phyloP scores from a whole-genome alignment of 1,140 invertebrate genomes.

The Leptonema lineaticorne region DNA sequence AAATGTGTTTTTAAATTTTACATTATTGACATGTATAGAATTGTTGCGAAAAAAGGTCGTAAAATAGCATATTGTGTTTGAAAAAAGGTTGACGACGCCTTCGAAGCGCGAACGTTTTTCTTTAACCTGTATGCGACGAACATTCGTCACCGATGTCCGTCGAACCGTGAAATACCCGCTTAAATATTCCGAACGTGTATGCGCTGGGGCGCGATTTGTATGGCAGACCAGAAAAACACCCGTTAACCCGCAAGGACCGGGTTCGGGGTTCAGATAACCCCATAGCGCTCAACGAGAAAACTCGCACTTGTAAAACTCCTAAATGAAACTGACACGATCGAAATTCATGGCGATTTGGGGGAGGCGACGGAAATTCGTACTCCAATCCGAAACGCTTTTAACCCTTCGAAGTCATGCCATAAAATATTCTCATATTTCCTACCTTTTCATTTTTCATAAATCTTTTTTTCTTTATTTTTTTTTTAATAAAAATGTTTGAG shows the following conservation, averaged over 20 bases:
- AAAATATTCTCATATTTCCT: too few species aligned
- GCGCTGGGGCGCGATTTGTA: constrained; percentile 24
- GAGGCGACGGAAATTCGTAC: not conserved
- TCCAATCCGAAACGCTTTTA: not conserved
- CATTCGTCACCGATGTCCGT: constrained; percentile 40
- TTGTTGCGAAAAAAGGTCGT: too few species aligned
- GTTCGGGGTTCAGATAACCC: not conserved
- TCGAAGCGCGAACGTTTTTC: too few species aligned
- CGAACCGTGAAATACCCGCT: constrained; percentile 39
- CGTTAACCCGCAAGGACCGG: not conserved
- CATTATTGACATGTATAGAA: too few species aligned
- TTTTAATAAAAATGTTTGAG: too few species aligned
- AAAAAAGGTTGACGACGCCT: too few species aligned
- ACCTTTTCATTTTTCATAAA: too few species aligned
- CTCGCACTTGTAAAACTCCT: not conserved
- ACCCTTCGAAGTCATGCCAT: not conserved
- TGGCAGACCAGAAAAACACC: constrained; percentile 16
- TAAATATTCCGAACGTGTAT: constrained; percentile 39
- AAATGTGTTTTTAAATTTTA: too few species aligned
- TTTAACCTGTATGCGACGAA: constrained; percentile 8
- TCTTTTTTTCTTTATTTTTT: too few species aligned
- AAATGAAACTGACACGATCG: not conserved
- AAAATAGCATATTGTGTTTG: too few species aligned
- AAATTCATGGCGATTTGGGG: not conserved
- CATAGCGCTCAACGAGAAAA: not conserved